These are phyloP conservation scores for Eilema depressum DNA, from an alignment of 2,888 invertebrate species.

Conservation along the genomic window DNA sequence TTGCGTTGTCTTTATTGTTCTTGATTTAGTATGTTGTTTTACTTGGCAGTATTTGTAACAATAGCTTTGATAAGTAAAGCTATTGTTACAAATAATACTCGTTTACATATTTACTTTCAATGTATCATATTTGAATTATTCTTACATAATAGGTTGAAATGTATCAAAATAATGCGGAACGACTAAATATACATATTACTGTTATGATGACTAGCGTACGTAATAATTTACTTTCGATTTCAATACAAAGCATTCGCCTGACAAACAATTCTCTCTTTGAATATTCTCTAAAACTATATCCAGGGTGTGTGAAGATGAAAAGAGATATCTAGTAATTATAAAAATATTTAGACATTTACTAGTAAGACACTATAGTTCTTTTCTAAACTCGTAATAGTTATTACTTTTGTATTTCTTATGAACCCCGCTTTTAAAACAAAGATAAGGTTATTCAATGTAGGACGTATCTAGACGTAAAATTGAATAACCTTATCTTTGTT, in stretches of 20 bases:
- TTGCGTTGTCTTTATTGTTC: conserved; percentile 22
- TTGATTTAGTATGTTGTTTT: conserved; percentile 7
- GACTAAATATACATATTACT: not conserved
- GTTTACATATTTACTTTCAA: not conserved
- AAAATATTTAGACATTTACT: not conserved
- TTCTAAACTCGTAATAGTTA: not conserved
- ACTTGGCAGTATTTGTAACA: not conserved
- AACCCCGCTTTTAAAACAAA: not conserved
- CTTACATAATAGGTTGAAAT: not conserved
- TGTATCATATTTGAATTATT: not conserved
- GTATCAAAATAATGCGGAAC: not conserved
- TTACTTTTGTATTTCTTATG: not conserved
- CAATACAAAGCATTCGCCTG: not conserved
- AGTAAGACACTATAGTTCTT: not conserved
- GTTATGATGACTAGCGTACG: not conserved
- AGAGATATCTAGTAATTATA: not conserved
- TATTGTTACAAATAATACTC: no score
- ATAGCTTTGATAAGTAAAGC: not conserved
- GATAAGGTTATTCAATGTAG: not conserved
- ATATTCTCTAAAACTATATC: not conserved
- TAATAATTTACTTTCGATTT: conserved; percentile 5
- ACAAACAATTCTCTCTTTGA: not conserved
- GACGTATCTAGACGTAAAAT: not conserved
- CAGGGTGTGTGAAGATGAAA: not conserved
- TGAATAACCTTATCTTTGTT: not conserved